These are phyloP conservation scores for Streblospio benedicti DNA, from an alignment of 1,140 invertebrate species.

Conservation along the genomic window DNA sequence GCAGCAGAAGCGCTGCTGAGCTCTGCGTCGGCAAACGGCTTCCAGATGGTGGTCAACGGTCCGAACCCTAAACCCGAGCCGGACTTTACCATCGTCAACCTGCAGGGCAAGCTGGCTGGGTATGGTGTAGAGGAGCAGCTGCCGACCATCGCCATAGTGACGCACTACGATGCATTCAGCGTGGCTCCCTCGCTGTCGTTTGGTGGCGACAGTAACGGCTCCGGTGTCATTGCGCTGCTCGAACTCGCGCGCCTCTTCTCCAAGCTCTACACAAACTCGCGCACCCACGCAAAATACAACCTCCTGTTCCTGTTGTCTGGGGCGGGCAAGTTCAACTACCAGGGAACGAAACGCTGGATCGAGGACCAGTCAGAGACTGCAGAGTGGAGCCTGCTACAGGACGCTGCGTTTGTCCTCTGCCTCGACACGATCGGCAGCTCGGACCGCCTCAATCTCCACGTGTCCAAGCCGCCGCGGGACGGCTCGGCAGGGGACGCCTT, in stretches of 20 bases:
- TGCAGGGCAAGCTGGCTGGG: conserved; percentile 77
- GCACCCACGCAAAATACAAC: conserved; percentile 71
- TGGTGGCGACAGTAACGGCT: conserved; percentile 87
- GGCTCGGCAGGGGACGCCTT: conserved; percentile 65
- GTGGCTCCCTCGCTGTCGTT: conserved; percentile 72
- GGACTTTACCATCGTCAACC: conserved; percentile 71
- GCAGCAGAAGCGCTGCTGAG: conserved; percentile 72
- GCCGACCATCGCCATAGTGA: conserved; percentile 79
- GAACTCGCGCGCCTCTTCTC: conserved; percentile 85
- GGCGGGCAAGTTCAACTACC: conserved; percentile 89
- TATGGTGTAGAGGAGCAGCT: conserved; percentile 67
- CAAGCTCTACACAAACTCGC: conserved; percentile 71
- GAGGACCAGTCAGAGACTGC: conserved; percentile 76
- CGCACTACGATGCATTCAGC: conserved; percentile 86
- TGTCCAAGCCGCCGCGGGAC: conserved; percentile 90
- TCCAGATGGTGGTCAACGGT: conserved; percentile 70
- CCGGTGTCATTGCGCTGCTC: conserved; percentile 78
- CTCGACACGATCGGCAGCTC: conserved; percentile 71
- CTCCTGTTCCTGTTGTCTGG: conserved; percentile 84
- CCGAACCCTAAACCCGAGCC: conserved; percentile 58
- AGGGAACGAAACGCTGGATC: conserved; percentile 91
- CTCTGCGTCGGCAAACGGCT: conserved; percentile 83
- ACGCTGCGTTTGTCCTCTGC: conserved; percentile 77
- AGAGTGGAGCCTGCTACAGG: conserved; percentile 54
- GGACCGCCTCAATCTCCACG: conserved; percentile 72